Evolutionary conservation across 2,113 vertebrate genomes (phyloP).

Genomic region (Pangasianodon hypophthalmus): DNA sequence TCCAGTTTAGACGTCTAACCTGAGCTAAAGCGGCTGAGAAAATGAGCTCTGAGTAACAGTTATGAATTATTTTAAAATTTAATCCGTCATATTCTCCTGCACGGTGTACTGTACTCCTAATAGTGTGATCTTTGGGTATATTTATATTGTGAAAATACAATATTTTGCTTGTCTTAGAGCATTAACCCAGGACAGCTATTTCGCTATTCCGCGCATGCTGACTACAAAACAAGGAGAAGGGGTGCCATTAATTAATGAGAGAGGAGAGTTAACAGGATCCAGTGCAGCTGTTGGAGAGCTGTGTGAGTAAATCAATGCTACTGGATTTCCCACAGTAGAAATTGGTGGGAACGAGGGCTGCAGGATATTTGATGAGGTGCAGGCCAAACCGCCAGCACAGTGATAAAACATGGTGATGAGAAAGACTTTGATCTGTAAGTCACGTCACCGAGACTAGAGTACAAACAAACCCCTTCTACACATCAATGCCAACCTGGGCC

Average conservation of each 20-base stretch:
- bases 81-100: neutral
- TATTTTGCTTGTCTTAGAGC: neutral
- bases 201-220: neutral
- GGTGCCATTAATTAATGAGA: constrained; percentile 46
- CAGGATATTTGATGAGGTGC: constrained; percentile 23
- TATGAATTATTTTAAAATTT: neutral
- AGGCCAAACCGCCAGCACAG: constrained; percentile 21
- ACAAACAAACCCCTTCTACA: neutral
- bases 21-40: neutral
- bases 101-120: neutral
- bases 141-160: neutral
- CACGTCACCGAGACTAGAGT: neutral
- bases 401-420: constrained; percentile 45
- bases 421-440: constrained; percentile 32
- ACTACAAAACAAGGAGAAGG: constrained; percentile 34
- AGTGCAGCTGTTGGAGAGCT: constrained; percentile 33
- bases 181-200: neutral
- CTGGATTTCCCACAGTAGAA: constrained; percentile 40
- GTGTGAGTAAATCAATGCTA: constrained; percentile 44
- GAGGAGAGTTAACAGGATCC: constrained; percentile 47
- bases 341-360: constrained; percentile 28
- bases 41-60: neutral
- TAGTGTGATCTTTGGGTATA: neutral
- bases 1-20: neutral
- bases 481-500: neutral